Evolutionary conservation across 2,888 invertebrate species (phyloP), one percentile per base, ranked within the genome.

Genomic region (Gymnocheta viridis): DNA sequence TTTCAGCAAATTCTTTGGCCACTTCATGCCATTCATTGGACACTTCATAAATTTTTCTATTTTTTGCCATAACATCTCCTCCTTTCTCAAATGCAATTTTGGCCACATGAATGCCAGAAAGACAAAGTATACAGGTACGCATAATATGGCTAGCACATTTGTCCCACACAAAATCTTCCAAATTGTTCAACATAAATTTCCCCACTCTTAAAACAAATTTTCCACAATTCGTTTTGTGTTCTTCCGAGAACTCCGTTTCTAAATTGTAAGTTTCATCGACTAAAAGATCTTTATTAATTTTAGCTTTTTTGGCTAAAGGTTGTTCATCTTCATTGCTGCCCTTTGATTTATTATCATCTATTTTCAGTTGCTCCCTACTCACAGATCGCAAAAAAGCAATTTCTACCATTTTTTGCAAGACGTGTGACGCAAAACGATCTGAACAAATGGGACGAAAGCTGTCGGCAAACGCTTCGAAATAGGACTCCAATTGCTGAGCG

Each of bases 81-180:
- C 93, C 49, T 90, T 92, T 90, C 91, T 93, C 6, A 91, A 89
- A 93, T 89, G 88, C 93, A 90, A 85, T 92, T 92, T 29, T 94
- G 89, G 86, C 87, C 24, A 93, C 92, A 0, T 94, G 93, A 12
- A 96, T 93, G 0, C 96, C 96, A 14, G 95, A 94, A 0, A 96
- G 91, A 87, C 94, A 94, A 89, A 94, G 94, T n/a, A 96, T 90
- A 1, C 94, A 94, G 10, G 95, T 94, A 66, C 97, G 93, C 85
- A 97, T 92, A 5, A 97, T 94, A 88, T 96, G 95, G 91, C 95
- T 96, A 0, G 95, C 96, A 86, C 95, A 96, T 0, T 92, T 92
- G 89, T 97, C 96, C 94, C 95, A 95, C 0, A 96, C 93, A 88
- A 96, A 97, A 88, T 97, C 97, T 89, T 97, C 97, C 79, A 96